A percentile compares a stretch with the other conserved stretches of the same genome.
Conservation (phyloP, 2,113 vertebrate genomes). For the Sinocyclocheilus maitianheensis region DNA sequence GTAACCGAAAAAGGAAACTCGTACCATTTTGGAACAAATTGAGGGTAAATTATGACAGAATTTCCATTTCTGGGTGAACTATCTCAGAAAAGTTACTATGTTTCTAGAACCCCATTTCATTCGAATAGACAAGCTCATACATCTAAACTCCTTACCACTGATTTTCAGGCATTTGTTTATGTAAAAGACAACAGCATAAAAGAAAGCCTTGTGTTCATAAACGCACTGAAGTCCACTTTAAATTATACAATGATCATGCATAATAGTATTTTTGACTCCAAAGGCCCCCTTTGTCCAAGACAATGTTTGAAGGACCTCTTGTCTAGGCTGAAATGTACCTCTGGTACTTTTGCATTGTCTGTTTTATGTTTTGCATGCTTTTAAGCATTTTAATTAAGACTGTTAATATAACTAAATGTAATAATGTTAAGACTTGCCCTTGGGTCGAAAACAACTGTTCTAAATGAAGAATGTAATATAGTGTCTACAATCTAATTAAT, state of each 20-base stretch:
- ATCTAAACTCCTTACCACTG: neutral
- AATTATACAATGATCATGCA: neutral
- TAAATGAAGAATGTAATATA: neutral
- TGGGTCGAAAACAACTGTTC: neutral
- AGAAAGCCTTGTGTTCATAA: neutral
- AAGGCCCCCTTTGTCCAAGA: neutral
- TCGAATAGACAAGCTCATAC: neutral
- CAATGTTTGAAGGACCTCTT: neutral
- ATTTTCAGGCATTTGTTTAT: neutral
- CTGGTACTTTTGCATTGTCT: neutral
- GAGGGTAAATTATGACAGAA: too few relatives aligned
- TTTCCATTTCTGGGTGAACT: too few relatives aligned
- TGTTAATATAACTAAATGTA: neutral
- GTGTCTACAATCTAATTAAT: neutral
- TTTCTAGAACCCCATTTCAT: neutral
- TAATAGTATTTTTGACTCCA: neutral
- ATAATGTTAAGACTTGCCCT: neutral
- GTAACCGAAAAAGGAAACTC: too few relatives aligned
- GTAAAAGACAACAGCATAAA: neutral
- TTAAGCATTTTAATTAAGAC: neutral
- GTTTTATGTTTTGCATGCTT: neutral
- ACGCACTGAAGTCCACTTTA: neutral
- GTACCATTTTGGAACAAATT: too few relatives aligned
- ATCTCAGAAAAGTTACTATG: neutral
- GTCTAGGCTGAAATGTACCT: neutral